A percentile compares a stretch with the other conserved stretches of the same genome.
Evolutionary conservation across 2,113 vertebrate species (phyloP).

Genomic region (Nothobranchius kuhntae): DNA sequence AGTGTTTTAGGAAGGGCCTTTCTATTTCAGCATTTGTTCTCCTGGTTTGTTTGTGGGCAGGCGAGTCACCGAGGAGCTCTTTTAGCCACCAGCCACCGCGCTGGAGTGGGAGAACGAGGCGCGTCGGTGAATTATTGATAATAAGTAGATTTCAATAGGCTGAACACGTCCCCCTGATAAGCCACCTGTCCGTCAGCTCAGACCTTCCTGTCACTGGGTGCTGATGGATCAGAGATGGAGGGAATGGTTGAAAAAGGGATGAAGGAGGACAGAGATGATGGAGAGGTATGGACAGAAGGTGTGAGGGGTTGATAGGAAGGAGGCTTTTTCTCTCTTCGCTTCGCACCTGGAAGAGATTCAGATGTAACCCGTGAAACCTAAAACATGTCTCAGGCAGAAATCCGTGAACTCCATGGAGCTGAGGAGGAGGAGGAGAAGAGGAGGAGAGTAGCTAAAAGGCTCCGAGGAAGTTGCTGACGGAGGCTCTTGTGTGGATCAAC

Average conservation of each 20-base stretch:
- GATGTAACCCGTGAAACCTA: conserved; percentile 32
- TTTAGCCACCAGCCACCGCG: conserved; percentile 38
- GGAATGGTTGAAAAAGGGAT: conserved; percentile 15
- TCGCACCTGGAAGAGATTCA: conserved; percentile 49
- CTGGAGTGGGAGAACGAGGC: conserved; percentile 1
- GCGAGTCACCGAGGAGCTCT: conserved; percentile 6
- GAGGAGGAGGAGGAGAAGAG: conserved; percentile 30
- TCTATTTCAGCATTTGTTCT: neutral
- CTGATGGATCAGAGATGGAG: conserved; percentile 23
- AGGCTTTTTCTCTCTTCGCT: neutral
- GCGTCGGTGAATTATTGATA: conserved; percentile 76
- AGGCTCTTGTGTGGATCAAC: conserved; percentile 60
- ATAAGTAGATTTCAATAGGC: conserved; percentile 80
- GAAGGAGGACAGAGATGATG: conserved; percentile 3
- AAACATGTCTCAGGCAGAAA: conserved; percentile 48
- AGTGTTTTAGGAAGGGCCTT: neutral
- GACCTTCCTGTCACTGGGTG: conserved; percentile 48
- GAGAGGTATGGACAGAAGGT: neutral
- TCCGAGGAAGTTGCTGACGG: conserved; percentile 64
- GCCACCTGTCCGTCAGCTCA: conserved; percentile 67
- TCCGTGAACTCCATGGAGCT: conserved; percentile 43
- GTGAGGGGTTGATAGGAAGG: neutral
- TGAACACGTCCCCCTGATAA: conserved; percentile 78
- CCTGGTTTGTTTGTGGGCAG: conserved; percentile 34
- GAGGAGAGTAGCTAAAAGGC: conserved; percentile 71